Percentiles rank a stretch among this genome's conserved stretches.
These are phyloP conservation scores for Lindbergichthys nudifrons DNA, from an alignment of 2,797 vertebrate species.

Conservation along the genomic window DNA sequence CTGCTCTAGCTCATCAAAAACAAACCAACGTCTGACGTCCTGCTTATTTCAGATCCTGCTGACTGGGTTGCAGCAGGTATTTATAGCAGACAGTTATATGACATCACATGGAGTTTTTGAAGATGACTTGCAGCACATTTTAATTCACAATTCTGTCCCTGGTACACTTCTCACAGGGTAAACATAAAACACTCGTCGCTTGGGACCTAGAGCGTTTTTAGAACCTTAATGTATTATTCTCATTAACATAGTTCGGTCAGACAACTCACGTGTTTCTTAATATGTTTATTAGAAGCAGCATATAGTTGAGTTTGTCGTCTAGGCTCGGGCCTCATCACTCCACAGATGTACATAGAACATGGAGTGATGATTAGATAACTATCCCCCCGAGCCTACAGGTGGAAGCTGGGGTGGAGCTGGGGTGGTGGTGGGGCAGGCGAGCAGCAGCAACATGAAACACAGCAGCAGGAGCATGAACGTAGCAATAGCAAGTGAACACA, in stretches of 20 bases:
- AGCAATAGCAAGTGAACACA: too few species aligned
- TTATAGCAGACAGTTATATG: constrained; percentile 52
- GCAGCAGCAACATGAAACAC: too few species aligned
- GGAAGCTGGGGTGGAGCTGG: too few species aligned
- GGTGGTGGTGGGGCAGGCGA: too few species aligned
- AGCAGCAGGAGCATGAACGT: too few species aligned
- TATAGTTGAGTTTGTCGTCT: too few species aligned
- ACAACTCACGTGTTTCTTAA: too few species aligned
- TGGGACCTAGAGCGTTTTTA: background rate
- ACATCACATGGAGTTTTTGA: constrained; percentile 47
- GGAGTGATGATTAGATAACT: too few species aligned
- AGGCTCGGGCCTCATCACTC: too few species aligned
- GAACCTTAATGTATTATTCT: constrained; percentile 8
- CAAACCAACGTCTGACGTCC: constrained; percentile 26
- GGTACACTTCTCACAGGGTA: constrained; percentile 45
- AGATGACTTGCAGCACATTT: constrained; percentile 64
- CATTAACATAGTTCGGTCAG: constrained; percentile 20
- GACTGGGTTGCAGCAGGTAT: constrained; percentile 55
- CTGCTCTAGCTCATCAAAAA: constrained; percentile 33
- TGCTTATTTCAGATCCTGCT: constrained; percentile 13
- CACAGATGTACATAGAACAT: too few species aligned
- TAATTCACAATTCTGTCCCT: constrained; percentile 63
- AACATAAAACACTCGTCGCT: constrained; percentile 16
- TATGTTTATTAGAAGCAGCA: too few species aligned
- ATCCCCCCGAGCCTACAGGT: too few species aligned